Percentiles rank a stretch among this genome's conserved stretches.
Conservation (phyloP, 2,797 vertebrate genomes). For the Enteromius treurensis region DNA sequence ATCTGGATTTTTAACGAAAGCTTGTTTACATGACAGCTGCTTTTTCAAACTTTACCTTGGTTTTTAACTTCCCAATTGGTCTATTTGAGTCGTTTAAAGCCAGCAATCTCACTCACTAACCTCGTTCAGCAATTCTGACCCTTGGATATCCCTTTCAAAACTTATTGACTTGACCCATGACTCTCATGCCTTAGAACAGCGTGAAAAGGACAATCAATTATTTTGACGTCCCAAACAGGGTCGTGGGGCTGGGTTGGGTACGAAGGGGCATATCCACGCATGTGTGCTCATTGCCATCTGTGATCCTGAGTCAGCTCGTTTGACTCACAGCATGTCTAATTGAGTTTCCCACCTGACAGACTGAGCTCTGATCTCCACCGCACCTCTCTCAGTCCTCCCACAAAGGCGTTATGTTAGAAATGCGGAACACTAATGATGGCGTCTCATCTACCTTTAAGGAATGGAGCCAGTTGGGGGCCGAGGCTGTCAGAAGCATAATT, state of each 20-base stretch:
- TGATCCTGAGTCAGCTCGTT: slow-evolving; percentile 66
- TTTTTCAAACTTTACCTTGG: background rate
- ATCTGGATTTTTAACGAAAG: background rate
- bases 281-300: slow-evolving; percentile 68
- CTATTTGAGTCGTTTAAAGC: background rate
- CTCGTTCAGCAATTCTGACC: background rate
- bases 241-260: slow-evolving; percentile 10
- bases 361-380: slow-evolving; percentile 9
- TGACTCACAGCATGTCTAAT: slow-evolving; percentile 45
- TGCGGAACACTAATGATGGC: slow-evolving; percentile 43
- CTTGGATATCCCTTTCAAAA: background rate
- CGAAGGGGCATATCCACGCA: slow-evolving; percentile 70
- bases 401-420: slow-evolving; percentile 33
- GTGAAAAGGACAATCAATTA: slow-evolving; percentile 55
- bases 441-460: slow-evolving; percentile 41
- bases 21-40: background rate
- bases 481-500: slow-evolving; percentile 58
- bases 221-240: slow-evolving; percentile 5
- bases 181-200: background rate
- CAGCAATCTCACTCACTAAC: background rate
- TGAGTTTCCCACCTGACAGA: slow-evolving; percentile 53
- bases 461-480: slow-evolving; percentile 15
- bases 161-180: background rate
- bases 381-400: slow-evolving; percentile 18
- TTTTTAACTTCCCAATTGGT: background rate